Conservation (phyloP, 2,797 vertebrate species). For the Alca torda region DNA sequence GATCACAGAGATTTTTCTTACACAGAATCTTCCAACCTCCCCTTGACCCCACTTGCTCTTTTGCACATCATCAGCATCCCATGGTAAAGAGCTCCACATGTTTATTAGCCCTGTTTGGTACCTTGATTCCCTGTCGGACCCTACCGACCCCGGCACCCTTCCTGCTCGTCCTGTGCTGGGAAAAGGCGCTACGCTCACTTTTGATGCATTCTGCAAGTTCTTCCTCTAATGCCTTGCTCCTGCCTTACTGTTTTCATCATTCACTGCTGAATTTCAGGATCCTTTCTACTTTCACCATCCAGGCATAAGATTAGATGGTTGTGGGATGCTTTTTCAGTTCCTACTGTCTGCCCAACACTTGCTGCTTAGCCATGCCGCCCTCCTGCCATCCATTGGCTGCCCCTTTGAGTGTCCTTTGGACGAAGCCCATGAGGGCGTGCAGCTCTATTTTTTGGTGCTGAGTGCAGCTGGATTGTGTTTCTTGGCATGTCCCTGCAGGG, state of each 20-base stretch:
- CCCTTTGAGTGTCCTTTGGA: background rate
- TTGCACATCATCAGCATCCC: background rate
- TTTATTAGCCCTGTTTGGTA: background rate
- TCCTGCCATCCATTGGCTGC: background rate
- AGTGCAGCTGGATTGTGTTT: background rate
- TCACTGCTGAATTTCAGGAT: background rate
- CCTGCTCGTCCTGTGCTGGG: background rate
- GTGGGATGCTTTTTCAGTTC: background rate
- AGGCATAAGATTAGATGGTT: background rate
- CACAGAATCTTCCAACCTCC: background rate
- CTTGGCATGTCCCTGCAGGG: background rate
- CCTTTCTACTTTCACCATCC: background rate
- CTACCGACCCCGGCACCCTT: background rate
- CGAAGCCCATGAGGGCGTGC: background rate
- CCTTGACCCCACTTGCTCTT: background rate
- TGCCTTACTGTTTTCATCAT: background rate
- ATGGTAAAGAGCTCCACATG: background rate
- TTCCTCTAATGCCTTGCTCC: background rate
- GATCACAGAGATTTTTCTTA: background rate
- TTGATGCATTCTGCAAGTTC: background rate
- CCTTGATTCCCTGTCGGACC: background rate
- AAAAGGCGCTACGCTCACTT: background rate
- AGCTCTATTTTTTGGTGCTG: background rate
- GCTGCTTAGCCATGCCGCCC: background rate
- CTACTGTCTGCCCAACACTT: background rate